These are phyloP conservation scores for Pterostichus madidus DNA, from an alignment of 2,888 invertebrate genomes.

Conservation along the genomic window DNA sequence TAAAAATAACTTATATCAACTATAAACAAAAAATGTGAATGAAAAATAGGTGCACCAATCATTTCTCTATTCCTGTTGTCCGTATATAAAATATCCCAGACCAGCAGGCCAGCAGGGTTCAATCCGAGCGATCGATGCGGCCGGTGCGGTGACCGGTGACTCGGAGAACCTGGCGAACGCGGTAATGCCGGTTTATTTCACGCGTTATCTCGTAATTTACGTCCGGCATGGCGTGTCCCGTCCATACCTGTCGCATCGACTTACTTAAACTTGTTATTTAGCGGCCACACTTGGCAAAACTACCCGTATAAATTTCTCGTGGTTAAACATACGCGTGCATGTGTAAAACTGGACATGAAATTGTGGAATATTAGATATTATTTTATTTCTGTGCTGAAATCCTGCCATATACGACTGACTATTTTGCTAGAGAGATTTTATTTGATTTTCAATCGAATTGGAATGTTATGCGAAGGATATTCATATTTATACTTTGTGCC, in stretches of 20 bases:
- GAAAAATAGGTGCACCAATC: not conserved
- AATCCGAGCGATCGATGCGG: conserved; percentile 40
- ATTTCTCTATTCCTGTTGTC: not conserved
- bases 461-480: too few relatives aligned
- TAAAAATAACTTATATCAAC: too few relatives aligned
- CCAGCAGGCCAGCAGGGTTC: conserved; percentile 33
- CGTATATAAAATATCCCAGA: not conserved
- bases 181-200: conserved; percentile 68
- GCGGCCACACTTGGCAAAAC: conserved; percentile 62
- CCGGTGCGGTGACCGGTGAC: conserved; percentile 5
- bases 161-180: not conserved
- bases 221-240: conserved; percentile 70
- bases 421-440: not conserved
- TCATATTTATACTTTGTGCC: too few relatives aligned
- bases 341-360: conserved; percentile 2
- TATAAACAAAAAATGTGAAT: not conserved
- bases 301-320: conserved; percentile 45
- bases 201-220: conserved; percentile 65
- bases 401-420: not conserved
- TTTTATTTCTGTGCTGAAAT: not conserved
- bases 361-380: not conserved
- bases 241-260: conserved; percentile 72
- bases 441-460: not conserved
- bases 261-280: conserved; percentile 72
- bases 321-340: conserved; percentile 50